Percentiles rank a stretch among this genome's conserved stretches.
phyloP scores from a whole-genome alignment of 2,113 vertebrate species.

The Chauna torquata region DNA sequence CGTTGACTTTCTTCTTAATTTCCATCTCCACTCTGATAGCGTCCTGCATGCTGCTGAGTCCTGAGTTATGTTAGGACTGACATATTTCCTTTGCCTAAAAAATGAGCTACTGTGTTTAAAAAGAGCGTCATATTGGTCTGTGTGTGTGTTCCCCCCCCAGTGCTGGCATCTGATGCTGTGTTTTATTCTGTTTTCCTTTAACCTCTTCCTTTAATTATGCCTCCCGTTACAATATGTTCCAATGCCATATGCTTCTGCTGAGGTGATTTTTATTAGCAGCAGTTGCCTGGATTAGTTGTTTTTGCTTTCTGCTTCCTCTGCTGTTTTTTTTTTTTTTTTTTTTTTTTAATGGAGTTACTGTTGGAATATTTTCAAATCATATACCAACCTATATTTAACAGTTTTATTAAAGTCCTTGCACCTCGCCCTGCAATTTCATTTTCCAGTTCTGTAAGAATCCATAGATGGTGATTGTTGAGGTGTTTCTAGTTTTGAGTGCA shows the following conservation, averaged over 20 bases:
- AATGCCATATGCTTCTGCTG: background rate
- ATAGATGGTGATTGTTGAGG: background rate
- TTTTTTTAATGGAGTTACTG: background rate
- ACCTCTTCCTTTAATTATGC: background rate
- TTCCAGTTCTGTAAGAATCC: background rate
- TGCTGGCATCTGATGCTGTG: background rate
- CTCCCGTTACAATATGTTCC: background rate
- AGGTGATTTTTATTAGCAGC: slow-evolving; percentile 19
- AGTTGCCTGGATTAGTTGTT: background rate
- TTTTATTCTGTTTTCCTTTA: background rate
- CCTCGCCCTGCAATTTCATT: background rate
- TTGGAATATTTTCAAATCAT: background rate
- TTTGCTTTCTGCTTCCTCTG: background rate
- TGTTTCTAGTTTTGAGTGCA: background rate
- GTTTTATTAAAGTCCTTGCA: background rate
- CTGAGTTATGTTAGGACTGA: background rate
- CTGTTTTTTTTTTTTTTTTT: background rate
- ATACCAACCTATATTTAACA: background rate
- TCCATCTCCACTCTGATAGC: background rate
- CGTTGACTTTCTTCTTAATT: background rate
- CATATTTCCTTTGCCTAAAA: background rate
- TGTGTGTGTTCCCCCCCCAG: background rate
- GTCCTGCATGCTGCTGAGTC: background rate
- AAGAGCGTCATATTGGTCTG: background rate
- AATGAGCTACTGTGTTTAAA: background rate